Percentiles rank a stretch among this genome's conserved stretches.
Evolutionary conservation across 2,888 invertebrate genomes (phyloP).

Genomic region (Cataglyphis albicans): DNA sequence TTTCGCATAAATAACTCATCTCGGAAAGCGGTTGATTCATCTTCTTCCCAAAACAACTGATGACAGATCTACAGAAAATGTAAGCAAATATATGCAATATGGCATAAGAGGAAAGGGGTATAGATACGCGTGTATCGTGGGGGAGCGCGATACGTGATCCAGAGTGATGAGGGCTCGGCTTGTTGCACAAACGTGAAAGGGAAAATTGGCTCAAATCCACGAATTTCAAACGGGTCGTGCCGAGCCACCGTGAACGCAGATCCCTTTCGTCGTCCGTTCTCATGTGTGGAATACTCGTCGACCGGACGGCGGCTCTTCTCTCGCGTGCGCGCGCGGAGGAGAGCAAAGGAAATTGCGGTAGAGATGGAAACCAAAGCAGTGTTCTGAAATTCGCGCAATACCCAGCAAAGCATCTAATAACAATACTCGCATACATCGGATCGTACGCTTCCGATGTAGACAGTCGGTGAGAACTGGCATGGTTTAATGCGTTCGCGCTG

Average conservation of each 20-base stretch:
- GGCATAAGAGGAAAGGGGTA: not conserved
- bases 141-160: conserved; percentile 62
- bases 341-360: conserved; percentile 40
- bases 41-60: not conserved
- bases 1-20: not conserved
- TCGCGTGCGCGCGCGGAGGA: not conserved
- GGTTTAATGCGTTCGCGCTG: conserved; percentile 21
- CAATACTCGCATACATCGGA: conserved; percentile 30
- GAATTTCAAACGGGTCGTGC: conserved; percentile 60
- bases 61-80: not conserved
- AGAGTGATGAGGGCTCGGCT: conserved; percentile 61
- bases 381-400: conserved; percentile 41
- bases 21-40: not conserved
- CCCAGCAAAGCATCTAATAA: conserved; percentile 40
- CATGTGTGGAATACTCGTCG: conserved; percentile 34
- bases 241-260: conserved; percentile 50
- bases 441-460: conserved; percentile 23
- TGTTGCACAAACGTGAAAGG: conserved; percentile 55
- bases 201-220: conserved; percentile 72
- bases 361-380: conserved; percentile 30
- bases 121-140: not conserved
- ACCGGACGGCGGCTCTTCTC: conserved; percentile 14
- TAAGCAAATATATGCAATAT: conserved; percentile 12
- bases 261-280: conserved; percentile 46
- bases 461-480: conserved; percentile 6